Conservation (phyloP, 2,797 vertebrate genomes). For the Leptodactylus fallax region DNA sequence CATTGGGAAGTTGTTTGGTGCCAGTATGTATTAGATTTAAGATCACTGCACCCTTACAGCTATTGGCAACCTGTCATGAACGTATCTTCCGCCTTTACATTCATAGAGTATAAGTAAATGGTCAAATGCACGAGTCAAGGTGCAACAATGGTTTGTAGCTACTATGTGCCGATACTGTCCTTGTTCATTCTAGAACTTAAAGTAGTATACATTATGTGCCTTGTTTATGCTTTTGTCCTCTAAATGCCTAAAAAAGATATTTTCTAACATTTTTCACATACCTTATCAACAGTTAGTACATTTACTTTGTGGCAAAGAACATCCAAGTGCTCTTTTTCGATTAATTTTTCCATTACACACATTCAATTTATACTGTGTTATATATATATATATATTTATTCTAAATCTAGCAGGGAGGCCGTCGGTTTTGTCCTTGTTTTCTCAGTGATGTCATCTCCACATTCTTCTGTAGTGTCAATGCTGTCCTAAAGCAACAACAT, state of each 20-base stretch:
- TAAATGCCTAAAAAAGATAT: background rate
- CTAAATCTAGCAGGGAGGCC: background rate
- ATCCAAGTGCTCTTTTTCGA: too few species aligned
- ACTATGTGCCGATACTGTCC: too few species aligned
- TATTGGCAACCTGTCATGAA: constrained; percentile 2
- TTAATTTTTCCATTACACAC: too few species aligned
- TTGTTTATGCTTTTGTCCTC: background rate
- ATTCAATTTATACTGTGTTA: too few species aligned
- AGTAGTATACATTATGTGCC: too few species aligned
- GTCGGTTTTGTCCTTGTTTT: background rate
- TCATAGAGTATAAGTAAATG: background rate
- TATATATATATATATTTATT: too few species aligned
- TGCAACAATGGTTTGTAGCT: background rate
- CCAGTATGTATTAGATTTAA: constrained; percentile 21
- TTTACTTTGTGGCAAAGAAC: too few species aligned
- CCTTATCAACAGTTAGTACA: too few species aligned
- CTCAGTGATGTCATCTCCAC: background rate
- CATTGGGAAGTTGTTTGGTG: background rate
- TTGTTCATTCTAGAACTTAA: background rate
- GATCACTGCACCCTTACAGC: background rate
- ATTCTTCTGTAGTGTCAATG: background rate
- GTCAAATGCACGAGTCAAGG: background rate
- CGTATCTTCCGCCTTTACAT: background rate
- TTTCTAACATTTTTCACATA: too few species aligned
- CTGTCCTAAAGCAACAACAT: background rate